Conservation (phyloP, 2,888 invertebrate species). For the Monoplex corrugatus region DNA sequence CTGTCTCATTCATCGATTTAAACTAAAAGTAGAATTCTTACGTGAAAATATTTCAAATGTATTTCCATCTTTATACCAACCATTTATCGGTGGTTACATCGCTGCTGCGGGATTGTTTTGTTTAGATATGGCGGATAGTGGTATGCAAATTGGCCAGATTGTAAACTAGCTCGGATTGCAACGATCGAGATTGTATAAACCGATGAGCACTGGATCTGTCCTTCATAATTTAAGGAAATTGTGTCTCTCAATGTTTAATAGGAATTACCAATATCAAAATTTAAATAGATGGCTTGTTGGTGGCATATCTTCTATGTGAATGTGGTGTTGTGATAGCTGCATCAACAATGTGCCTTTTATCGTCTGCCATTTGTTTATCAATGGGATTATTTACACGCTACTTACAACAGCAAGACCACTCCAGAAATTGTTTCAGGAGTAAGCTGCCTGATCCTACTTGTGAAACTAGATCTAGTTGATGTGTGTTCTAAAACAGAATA, state of each 20-base stretch:
- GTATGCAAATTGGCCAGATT: slow-evolving; percentile 1
- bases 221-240: too few species aligned
- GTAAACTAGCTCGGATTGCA: too few species aligned
- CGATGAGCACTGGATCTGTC: too few species aligned
- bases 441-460: not conserved
- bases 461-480: not conserved
- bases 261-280: too few species aligned
- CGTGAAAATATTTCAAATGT: too few species aligned
- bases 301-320: too few species aligned
- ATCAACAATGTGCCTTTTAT: not conserved
- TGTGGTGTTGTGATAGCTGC: not conserved
- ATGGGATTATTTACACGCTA: not conserved
- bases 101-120: slow-evolving; percentile 45
- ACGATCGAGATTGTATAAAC: too few species aligned
- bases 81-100: not conserved
- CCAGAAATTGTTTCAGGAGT: not conserved
- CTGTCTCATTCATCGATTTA: too few species aligned
- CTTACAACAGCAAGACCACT: not conserved
- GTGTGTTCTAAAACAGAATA: not conserved
- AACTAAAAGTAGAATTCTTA: too few species aligned
- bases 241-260: too few species aligned
- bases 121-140: slow-evolving; percentile 48
- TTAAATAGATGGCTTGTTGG: too few species aligned
- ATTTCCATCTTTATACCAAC: too few species aligned
- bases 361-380: not conserved